phyloP scores from a whole-genome alignment of 2,797 vertebrate genomes.

The Sebastes cheni region DNA sequence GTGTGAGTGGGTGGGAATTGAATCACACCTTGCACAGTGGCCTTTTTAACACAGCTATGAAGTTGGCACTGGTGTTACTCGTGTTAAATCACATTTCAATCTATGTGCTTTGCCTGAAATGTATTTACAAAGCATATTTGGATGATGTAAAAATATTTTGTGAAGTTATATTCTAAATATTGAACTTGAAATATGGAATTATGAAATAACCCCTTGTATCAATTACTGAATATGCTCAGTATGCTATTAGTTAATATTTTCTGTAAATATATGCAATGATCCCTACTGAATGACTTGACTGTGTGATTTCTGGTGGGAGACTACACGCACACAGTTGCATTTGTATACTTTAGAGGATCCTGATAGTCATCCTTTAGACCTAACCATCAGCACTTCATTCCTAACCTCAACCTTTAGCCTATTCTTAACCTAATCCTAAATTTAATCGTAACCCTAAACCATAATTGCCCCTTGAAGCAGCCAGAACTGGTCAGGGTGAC shows the following conservation, averaged over 20 bases:
- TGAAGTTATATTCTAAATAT: conserved; percentile 6
- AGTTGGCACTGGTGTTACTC: conserved; percentile 20
- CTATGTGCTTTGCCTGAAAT: conserved; percentile 44
- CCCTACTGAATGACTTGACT: not conserved
- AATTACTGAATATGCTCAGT: not conserved
- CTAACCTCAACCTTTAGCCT: not conserved
- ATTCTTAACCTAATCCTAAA: conserved; percentile 7
- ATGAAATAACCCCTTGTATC: conserved; percentile 2
- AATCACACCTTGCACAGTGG: conserved; percentile 11
- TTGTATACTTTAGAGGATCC: not conserved
- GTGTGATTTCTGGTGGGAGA: conserved; percentile 25
- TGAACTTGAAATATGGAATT: conserved; percentile 1
- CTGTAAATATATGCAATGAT: conserved; percentile 49
- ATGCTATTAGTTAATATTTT: conserved; percentile 24
- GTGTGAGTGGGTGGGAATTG: conserved; percentile 18
- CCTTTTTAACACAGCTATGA: conserved; percentile 13
- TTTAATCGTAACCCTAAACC: conserved; percentile 17
- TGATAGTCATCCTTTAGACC: not conserved
- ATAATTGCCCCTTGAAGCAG: conserved; percentile 12
- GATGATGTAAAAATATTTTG: conserved; percentile 7
- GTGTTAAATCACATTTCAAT: conserved; percentile 66
- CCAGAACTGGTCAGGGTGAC: conserved; percentile 19
- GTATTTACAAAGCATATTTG: conserved; percentile 30
- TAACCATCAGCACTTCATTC: not conserved
- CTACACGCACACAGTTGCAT: not conserved